Evolutionary conservation across 2,797 vertebrate species (phyloP).

Genomic region (Sebastes minor): DNA sequence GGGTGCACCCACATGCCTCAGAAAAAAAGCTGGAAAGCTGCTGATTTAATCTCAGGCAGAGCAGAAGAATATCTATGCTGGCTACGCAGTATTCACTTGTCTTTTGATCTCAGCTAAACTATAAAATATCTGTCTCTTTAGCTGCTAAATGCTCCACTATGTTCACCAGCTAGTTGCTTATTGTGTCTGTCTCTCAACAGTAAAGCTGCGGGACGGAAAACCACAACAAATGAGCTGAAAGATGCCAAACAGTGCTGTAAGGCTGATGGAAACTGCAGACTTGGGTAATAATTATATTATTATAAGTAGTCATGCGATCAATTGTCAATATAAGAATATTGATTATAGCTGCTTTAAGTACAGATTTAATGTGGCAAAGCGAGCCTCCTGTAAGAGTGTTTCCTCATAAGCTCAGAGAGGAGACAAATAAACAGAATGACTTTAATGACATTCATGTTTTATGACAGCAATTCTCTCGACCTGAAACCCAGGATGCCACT

Average conservation of each 20-base stretch:
- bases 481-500: neutral
- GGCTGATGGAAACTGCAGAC: neutral
- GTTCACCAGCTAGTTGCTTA: neutral
- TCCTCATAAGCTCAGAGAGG: neutral
- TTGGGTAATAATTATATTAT: neutral
- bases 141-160: neutral
- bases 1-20: too few species aligned
- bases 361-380: neutral
- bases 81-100: neutral
- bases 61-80: neutral
- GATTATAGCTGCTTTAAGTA: neutral
- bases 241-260: neutral
- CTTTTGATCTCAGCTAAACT: neutral
- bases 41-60: neutral
- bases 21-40: neutral
- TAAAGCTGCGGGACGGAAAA: neutral
- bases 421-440: neutral
- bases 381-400: neutral
- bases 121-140: neutral
- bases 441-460: slow-evolving; percentile 4
- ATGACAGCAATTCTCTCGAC: neutral
- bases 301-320: neutral
- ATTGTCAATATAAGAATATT: neutral
- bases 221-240: neutral
- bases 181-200: neutral